Conservation (phyloP, 2,113 vertebrate species). For the Upupa epops region DNA sequence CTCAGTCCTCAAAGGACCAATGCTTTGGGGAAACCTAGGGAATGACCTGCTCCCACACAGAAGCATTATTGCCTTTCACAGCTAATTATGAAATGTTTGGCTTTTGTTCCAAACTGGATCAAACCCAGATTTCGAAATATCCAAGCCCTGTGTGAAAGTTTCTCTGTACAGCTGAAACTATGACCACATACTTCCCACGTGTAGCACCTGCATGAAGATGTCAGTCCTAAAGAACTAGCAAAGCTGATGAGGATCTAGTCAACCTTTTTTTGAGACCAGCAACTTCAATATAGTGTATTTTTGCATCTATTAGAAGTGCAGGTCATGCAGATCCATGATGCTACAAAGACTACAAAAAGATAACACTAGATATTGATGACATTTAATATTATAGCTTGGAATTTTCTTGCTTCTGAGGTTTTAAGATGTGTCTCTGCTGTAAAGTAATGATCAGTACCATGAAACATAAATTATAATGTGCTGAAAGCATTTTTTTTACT, state of each 20-base stretch:
- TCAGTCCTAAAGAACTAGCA: background rate
- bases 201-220: background rate
- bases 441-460: background rate
- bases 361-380: background rate
- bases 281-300: background rate
- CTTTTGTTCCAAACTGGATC: background rate
- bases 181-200: background rate
- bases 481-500: background rate
- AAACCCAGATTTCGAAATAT: slow-evolving; percentile 18
- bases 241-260: background rate
- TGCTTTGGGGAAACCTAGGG: background rate
- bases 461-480: too few species aligned
- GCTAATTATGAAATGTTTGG: slow-evolving; percentile 10
- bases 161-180: slow-evolving; percentile 18
- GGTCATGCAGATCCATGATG: background rate
- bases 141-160: slow-evolving; percentile 6
- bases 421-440: background rate
- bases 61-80: background rate
- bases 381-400: background rate
- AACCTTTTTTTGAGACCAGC: background rate
- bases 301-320: background rate
- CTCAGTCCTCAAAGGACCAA: background rate
- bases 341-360: background rate
- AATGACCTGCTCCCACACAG: background rate
- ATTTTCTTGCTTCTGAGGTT: background rate